phyloP scores from a whole-genome alignment of 2,888 invertebrate genomes.

The Agrotis segetum region DNA sequence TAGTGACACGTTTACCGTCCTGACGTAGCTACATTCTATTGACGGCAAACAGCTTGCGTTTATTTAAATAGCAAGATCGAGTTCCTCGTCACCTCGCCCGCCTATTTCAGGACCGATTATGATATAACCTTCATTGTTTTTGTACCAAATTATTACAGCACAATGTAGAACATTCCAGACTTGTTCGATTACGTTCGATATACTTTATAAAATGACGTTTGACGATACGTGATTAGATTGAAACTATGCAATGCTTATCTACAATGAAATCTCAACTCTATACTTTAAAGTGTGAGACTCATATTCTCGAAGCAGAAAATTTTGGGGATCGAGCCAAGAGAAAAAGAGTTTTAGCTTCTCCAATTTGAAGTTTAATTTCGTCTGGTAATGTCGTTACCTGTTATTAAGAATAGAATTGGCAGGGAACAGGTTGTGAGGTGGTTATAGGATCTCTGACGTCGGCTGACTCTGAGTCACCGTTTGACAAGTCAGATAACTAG shows the following conservation, averaged over 20 bases:
- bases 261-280: conserved; percentile 23
- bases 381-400: conserved; percentile 57
- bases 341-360: conserved; percentile 57
- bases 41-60: conserved; percentile 48
- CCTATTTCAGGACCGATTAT: conserved; percentile 52
- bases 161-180: conserved; percentile 65
- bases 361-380: conserved; percentile 54
- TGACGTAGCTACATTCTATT: conserved; percentile 50
- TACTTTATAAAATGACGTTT: conserved; percentile 72
- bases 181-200: conserved; percentile 68
- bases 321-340: conserved; percentile 23
- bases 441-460: conserved; percentile 79
- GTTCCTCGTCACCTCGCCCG: conserved; percentile 43
- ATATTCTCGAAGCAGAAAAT: conserved; percentile 27
- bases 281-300: neutral
- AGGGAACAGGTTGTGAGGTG: conserved; percentile 72
- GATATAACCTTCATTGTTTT: conserved; percentile 45
- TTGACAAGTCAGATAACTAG: conserved; percentile 78
- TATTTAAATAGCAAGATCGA: conserved; percentile 56
- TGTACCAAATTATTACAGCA: conserved; percentile 27
- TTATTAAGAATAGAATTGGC: conserved; percentile 86
- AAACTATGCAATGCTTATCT: conserved; percentile 32
- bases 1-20: conserved; percentile 49
- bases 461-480: conserved; percentile 76
- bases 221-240: conserved; percentile 62